Evolutionary conservation across 1,140 invertebrate genomes (phyloP), one percentile per base, ranked within the genome.

Genomic region (Galleria mellonella): DNA sequence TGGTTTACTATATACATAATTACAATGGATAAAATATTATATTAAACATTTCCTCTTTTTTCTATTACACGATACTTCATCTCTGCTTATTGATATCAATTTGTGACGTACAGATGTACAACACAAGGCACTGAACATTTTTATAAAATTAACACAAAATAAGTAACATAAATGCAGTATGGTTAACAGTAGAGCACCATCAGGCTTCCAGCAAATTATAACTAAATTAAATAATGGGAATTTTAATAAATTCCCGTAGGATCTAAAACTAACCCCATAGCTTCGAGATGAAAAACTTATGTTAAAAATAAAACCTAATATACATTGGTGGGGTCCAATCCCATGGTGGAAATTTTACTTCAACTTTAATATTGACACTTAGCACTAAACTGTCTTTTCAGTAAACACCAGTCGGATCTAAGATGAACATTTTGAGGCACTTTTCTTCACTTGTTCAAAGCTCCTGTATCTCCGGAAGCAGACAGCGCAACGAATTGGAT

Each of bases 1-100:
- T 82, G 81, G 81, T 71, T 76, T 51, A 63, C 65, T 78, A 76
- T 70, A 15, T 72, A 75, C 64, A 73, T 62, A 66, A 67, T 69
- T 72, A 69, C 51, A 62, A 52, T 61, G 54, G 48, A 43, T 15
- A 11, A 43, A 39, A 47, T 7, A 32, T 39, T 14, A 40, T 60
- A 8, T 32, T 9, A 39, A 23, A 52, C 11, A 28, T 77, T 83
- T 83, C 73, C 65, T 81, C 43, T 70, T 75, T 55, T 78, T 78
- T 47, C 76, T 72, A 41, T 77, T 81, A 10, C 70, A 71, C 8
- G 75, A 72, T 48, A 79, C 64, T 55, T 74, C 65, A 36, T 68
- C 73, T 72, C 79, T 73, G 52, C 73, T 77, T 15, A 55, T 62
- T 9, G 75, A 81, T 53, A 83, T 74, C 39, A 74, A 47, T 48